Evolutionary conservation across 2,888 invertebrate genomes (phyloP).

Genomic region (Mimumesa dahlbomi): DNA sequence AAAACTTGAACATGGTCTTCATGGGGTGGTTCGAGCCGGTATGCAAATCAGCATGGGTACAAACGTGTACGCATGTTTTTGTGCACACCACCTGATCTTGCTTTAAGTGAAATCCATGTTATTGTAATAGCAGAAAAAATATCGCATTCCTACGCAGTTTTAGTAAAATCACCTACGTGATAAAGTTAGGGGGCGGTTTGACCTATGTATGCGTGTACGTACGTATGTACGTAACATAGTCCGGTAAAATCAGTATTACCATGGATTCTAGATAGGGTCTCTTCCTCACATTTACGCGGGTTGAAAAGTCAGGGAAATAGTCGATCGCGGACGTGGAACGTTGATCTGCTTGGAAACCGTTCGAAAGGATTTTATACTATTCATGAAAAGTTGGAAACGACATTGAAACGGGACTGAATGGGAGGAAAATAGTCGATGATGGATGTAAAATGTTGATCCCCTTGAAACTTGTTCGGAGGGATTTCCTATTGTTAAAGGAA

Average conservation of each 20-base stretch:
- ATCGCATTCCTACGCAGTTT: conserved; percentile 53
- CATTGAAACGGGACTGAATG: conserved; percentile 21
- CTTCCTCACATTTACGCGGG: background rate
- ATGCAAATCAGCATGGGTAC: conserved; percentile 61
- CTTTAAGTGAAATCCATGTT: conserved; percentile 58
- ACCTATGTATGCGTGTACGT: too few species aligned
- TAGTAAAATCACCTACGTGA: conserved; percentile 55
- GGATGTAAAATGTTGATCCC: conserved; percentile 40
- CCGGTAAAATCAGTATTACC: background rate
- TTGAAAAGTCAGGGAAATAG: conserved; percentile 31
- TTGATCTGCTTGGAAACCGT: conserved; percentile 29
- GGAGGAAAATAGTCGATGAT: conserved; percentile 41
- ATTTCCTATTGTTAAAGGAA: conserved; percentile 42
- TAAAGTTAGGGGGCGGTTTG: conserved; percentile 2
- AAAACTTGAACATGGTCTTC: conserved; percentile 53
- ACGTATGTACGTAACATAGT: background rate
- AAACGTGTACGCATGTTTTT: conserved; percentile 17
- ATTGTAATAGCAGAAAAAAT: conserved; percentile 62
- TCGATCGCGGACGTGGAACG: conserved; percentile 16
- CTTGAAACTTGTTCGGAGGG: conserved; percentile 36
- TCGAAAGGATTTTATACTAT: conserved; percentile 32
- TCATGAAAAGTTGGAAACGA: conserved; percentile 33
- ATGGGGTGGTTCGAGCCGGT: conserved; percentile 45
- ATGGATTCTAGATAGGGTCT: background rate
- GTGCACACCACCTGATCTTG: background rate